Evolutionary conservation across 2,888 invertebrate genomes (phyloP).

Genomic region (Aleiodes leptofemur): DNA sequence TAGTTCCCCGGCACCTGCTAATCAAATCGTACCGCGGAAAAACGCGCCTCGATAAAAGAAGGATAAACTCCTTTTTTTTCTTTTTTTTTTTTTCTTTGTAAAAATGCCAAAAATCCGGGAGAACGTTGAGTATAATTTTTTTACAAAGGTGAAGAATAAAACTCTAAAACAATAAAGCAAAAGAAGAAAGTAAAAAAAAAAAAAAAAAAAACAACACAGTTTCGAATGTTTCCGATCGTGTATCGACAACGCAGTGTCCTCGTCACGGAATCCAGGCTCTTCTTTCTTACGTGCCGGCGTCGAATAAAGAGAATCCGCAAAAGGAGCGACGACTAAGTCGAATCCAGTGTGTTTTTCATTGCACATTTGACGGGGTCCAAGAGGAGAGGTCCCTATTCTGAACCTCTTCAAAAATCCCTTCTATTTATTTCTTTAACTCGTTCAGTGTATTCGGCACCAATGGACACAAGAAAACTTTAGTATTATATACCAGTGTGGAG

Average conservation of each 20-base stretch:
- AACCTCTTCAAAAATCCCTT: constrained; percentile 13
- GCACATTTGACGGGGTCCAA: constrained; percentile 31
- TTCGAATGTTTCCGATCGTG: constrained; percentile 63
- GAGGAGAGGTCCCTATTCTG: no score
- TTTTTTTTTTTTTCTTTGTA: not conserved
- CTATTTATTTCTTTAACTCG: constrained; percentile 6
- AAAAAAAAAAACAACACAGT: constrained; percentile 57
- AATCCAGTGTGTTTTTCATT: constrained; percentile 49
- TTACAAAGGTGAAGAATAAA: constrained; percentile 48
- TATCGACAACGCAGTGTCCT: constrained; percentile 63
- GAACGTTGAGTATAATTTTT: constrained; percentile 24
- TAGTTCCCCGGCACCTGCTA: constrained; percentile 40
- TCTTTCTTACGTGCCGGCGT: constrained; percentile 52
- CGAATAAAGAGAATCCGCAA: constrained; percentile 54
- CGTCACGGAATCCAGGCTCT: constrained; percentile 50
- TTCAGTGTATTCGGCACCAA: not conserved
- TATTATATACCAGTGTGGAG: constrained; percentile 11
- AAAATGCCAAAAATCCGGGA: constrained; percentile 27
- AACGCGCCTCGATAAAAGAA: no score
- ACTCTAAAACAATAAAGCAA: not conserved
- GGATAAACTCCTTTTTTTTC: no score
- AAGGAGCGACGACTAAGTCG: constrained; percentile 57
- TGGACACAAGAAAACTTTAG: not conserved
- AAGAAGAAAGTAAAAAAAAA: constrained; percentile 17
- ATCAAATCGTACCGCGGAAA: constrained; percentile 38